Evolutionary conservation across 2,113 vertebrate species (phyloP), one percentile per base, ranked within the genome.

Genomic region (Phocoena sinus): DNA sequence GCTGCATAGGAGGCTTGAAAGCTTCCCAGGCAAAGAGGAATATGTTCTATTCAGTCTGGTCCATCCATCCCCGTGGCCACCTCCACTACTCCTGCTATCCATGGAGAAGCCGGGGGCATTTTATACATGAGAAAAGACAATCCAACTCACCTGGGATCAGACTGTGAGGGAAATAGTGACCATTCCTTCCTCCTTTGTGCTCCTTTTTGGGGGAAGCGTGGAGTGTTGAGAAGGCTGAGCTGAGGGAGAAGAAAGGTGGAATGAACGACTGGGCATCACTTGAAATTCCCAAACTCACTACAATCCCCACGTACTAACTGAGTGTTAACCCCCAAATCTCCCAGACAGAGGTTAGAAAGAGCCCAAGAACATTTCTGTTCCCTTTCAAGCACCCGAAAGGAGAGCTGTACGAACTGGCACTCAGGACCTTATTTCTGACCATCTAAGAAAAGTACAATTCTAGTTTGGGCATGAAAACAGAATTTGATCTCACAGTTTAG

Each of bases 81-180:
- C 92, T 71, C 56, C 14, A 62, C 31, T 36, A 70, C 33, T 25
- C 31, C 62, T 38, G 62, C 36, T 47, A 53, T 18, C 28, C 10
- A 63, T 36, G 26, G 26, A 95, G 36, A 94, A 91, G 68, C 70
- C 44, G 44, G 7, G 47, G 31, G 1, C 21, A 70, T 68, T 41
- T 84, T 44, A 60, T 47, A 85, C 88, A 68, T 84, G 23, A 96
- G 50, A 92, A n/a, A 91, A 93, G n/a, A 63, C 36, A 73, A 5
- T 63, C 21, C 62, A 50, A 81, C 77, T 96, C 58, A 92, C 83
- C 84, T 84, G 68, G 41, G 38, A 89, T 89, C 79, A 96, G 73
- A 92, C 71, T 81, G 28, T 20, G 41, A 94, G 68, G 65, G 70
- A 77, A 77, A 6, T 0, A 58, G 18, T 53, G 67, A 15, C 28